A percentile compares a stretch with the other conserved stretches of the same genome.
Evolutionary conservation across 2,888 invertebrate genomes (phyloP).

Genomic region (Agriopis aurantiaria): DNA sequence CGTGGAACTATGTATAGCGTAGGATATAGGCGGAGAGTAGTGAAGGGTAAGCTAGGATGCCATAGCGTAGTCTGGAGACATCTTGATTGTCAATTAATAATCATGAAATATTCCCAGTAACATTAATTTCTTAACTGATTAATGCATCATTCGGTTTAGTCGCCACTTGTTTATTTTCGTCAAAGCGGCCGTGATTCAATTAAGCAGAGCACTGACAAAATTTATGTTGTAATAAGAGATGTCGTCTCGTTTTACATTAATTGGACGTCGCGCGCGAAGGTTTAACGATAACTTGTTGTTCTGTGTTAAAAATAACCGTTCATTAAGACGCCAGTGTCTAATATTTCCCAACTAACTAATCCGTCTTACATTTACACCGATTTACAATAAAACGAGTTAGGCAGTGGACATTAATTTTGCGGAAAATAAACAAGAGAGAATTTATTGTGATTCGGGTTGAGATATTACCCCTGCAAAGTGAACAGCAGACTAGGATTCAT

Average conservation of each 20-base stretch:
- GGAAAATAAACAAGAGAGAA: slow-evolving; percentile 13
- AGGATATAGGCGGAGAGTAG: no score
- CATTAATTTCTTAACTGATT: slow-evolving; percentile 36
- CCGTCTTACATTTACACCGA: slow-evolving; percentile 13
- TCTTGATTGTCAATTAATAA: slow-evolving; percentile 4
- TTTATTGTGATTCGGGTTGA: background rate
- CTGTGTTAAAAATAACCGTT: slow-evolving; percentile 54
- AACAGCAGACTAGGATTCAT: no score
- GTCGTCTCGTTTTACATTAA: slow-evolving; percentile 71
- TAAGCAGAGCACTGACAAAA: slow-evolving; percentile 64
- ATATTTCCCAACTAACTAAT: slow-evolving; percentile 25
- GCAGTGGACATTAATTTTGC: background rate
- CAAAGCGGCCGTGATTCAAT: slow-evolving; percentile 63
- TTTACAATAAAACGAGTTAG: slow-evolving; percentile 14
- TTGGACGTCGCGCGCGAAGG: slow-evolving; percentile 65
- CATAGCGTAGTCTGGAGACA: background rate
- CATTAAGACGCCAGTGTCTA: slow-evolving; percentile 43
- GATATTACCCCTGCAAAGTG: no score
- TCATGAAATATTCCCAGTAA: slow-evolving; percentile 17
- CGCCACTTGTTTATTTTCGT: slow-evolving; percentile 55
- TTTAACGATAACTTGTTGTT: slow-evolving; percentile 64
- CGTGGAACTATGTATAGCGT: no score
- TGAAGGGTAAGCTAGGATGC: background rate
- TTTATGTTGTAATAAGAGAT: slow-evolving; percentile 70
- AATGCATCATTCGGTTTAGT: slow-evolving; percentile 48